Conservation (phyloP, 2,888 invertebrate species). For the Pterostichus madidus region DNA sequence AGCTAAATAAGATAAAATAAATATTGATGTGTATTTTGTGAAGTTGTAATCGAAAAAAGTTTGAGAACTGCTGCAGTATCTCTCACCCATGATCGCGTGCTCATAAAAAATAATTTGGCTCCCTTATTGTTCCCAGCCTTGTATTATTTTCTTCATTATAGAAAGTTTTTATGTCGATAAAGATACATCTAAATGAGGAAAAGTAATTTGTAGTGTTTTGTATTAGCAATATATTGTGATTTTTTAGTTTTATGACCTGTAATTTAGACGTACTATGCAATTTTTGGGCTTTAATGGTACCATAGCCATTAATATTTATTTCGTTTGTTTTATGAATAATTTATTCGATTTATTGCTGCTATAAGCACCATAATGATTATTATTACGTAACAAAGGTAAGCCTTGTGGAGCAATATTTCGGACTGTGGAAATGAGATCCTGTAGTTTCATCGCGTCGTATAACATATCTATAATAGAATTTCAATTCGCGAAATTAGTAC, state of each 20-base stretch:
- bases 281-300: not conserved
- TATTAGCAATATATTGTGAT: constrained; percentile 57
- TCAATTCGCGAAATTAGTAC: too few species aligned
- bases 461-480: too few species aligned
- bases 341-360: constrained; percentile 16
- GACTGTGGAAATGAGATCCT: too few species aligned
- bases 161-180: constrained; percentile 60
- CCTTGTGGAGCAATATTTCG: not conserved
- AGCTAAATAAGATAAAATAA: too few species aligned
- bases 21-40: not conserved
- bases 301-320: constrained; percentile 12
- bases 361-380: constrained; percentile 17
- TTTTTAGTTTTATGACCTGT: constrained; percentile 48
- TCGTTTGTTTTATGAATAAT: constrained; percentile 37
- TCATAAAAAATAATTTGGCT: constrained; percentile 52
- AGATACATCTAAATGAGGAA: constrained; percentile 61
- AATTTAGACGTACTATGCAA: constrained; percentile 24
- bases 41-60: constrained; percentile 28
- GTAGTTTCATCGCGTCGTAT: too few species aligned
- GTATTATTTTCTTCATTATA: constrained; percentile 60
- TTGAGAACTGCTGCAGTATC: constrained; percentile 24
- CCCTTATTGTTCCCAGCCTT: constrained; percentile 40
- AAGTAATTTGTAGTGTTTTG: constrained; percentile 63
- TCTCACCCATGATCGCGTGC: constrained; percentile 40
- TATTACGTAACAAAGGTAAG: not conserved